Conservation (phyloP, 35 echinoderm and acorn worm species). For the Apostichopus japonicus region DNA sequence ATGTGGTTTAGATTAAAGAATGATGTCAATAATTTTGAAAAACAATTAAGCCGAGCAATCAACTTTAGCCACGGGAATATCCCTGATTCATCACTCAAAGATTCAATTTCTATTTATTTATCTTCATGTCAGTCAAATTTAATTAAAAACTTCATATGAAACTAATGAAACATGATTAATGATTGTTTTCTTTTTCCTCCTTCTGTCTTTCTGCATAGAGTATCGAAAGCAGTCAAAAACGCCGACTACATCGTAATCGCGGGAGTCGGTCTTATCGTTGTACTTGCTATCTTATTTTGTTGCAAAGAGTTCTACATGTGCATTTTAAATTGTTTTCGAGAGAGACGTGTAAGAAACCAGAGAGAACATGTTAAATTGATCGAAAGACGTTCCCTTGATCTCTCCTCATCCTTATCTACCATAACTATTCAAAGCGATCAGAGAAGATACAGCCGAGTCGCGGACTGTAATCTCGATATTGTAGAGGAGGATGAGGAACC, state of each 20-base stretch:
- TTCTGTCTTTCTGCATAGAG: background rate
- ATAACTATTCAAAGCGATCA: conserved; percentile 11
- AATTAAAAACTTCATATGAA: too few relatives aligned
- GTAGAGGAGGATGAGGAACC: conserved; percentile 18
- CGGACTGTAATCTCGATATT: background rate
- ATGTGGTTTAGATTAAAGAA: too few relatives aligned
- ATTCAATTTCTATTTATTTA: too few relatives aligned
- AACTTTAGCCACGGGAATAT: too few relatives aligned
- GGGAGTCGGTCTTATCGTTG: background rate
- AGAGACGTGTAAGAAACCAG: background rate
- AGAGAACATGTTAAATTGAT: conserved; percentile 2
- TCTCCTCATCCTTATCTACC: background rate
- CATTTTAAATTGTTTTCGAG: conserved; percentile 17
- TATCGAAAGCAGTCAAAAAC: background rate
- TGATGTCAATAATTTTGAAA: too few relatives aligned
- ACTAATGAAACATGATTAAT: too few relatives aligned
- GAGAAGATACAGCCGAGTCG: conserved; percentile 1
- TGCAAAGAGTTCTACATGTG: conserved; percentile 29
- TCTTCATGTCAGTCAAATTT: too few relatives aligned
- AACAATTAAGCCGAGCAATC: too few relatives aligned
- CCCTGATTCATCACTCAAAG: too few relatives aligned
- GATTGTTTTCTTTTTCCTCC: too few relatives aligned
- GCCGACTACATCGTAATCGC: conserved; percentile 28
- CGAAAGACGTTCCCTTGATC: background rate
- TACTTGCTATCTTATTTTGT: conserved; percentile 23